These are phyloP conservation scores for Aleiodes testaceus DNA, from an alignment of 2,888 invertebrate species.

Conservation along the genomic window DNA sequence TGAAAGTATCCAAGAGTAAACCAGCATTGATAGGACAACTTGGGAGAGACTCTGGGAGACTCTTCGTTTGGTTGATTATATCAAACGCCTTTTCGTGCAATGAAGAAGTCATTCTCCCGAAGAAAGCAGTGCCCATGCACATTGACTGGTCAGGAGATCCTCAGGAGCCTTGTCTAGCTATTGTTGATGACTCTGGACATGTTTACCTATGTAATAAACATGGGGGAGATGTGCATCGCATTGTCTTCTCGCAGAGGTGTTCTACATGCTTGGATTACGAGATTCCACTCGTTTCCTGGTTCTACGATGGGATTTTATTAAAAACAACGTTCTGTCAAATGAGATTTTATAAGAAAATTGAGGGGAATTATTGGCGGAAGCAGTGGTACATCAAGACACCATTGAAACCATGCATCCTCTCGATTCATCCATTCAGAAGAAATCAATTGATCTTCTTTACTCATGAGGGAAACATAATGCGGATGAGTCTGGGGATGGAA, in stretches of 20 bases:
- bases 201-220: constrained; percentile 60
- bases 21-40: constrained; percentile 59
- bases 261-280: constrained; percentile 57
- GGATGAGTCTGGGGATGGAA: constrained; percentile 53
- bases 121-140: constrained; percentile 48
- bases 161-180: constrained; percentile 56
- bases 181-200: constrained; percentile 60
- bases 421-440: constrained; percentile 54
- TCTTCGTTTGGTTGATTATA: constrained; percentile 62
- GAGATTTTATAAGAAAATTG: constrained; percentile 57
- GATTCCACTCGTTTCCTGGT: constrained; percentile 61
- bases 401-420: constrained; percentile 56
- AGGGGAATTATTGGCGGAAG: constrained; percentile 55
- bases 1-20: constrained; percentile 53
- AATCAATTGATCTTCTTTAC: constrained; percentile 62
- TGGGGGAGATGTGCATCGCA: constrained; percentile 56
- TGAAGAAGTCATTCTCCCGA: constrained; percentile 59
- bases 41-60: constrained; percentile 58
- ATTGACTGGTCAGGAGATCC: constrained; percentile 61
- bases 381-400: constrained; percentile 58
- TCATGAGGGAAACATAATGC: constrained; percentile 62
- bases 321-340: constrained; percentile 67
- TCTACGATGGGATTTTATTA: constrained; percentile 61
- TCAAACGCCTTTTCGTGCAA: constrained; percentile 41
- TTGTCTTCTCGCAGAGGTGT: constrained; percentile 60